Percentiles rank a stretch among this genome's conserved stretches.
These are phyloP conservation scores for Pachyrhynchus sulphureomaculatus DNA, from an alignment of 1,140 invertebrate species.

Conservation along the genomic window DNA sequence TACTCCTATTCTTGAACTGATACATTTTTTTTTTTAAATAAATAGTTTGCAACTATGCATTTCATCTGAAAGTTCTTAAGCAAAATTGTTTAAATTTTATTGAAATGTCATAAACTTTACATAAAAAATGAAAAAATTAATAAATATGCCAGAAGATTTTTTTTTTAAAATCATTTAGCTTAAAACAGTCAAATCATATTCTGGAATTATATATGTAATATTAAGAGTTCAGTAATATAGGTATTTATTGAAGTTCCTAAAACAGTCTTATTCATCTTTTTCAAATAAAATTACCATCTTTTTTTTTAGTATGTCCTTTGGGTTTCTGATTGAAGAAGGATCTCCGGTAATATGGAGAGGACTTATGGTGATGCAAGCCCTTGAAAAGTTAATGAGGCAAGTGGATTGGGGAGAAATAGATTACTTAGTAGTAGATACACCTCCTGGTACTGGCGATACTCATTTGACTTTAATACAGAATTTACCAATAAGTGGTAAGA, in stretches of 20 bases:
- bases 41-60: too few relatives aligned
- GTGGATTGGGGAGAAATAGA: conserved; percentile 81
- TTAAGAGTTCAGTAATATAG: not conserved
- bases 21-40: too few relatives aligned
- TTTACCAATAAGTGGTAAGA: conserved; percentile 73
- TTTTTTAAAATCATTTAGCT: too few relatives aligned
- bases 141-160: too few relatives aligned
- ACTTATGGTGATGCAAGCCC: conserved; percentile 91
- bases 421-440: conserved; percentile 84
- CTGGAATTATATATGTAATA: too few relatives aligned
- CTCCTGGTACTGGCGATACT: conserved; percentile 90
- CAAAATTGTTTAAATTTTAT: too few relatives aligned
- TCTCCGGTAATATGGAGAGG: conserved; percentile 86
- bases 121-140: too few relatives aligned
- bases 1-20: too few relatives aligned
- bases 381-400: conserved; percentile 79
- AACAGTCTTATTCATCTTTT: conserved; percentile 20
- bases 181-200: too few relatives aligned
- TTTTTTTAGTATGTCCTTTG: conserved; percentile 82
- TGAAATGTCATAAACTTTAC: too few relatives aligned
- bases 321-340: conserved; percentile 77
- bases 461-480: conserved; percentile 86
- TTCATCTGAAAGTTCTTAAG: too few relatives aligned
- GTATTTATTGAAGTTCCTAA: not conserved
- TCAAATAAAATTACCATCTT: not conserved